Conservation (phyloP, 1,140 invertebrate species). For the Platyscapa corneri region DNA sequence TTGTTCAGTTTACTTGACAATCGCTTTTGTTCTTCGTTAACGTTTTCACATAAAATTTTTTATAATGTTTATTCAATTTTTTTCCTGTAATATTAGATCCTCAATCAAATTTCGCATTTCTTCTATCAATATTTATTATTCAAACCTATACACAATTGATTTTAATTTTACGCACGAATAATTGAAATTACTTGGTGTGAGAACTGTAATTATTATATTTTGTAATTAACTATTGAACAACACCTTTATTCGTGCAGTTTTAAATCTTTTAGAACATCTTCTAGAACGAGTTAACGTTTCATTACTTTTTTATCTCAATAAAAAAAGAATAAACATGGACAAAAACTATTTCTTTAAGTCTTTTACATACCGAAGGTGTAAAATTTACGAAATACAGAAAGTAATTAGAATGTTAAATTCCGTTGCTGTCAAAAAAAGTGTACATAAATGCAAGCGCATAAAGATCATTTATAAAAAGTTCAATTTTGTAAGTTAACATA, state of each 20-base stretch:
- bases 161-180: neutral
- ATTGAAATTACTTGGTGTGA: neutral
- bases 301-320: too few species aligned
- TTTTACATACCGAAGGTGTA: neutral
- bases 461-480: too few species aligned
- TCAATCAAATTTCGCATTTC: neutral
- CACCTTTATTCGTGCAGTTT: neutral
- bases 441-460: neutral
- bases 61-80: neutral
- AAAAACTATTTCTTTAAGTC: neutral
- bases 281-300: neutral
- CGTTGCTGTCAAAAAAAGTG: neutral
- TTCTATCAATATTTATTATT: neutral
- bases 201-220: neutral
- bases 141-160: neutral
- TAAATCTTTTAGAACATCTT: neutral
- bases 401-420: neutral
- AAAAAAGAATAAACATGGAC: neutral
- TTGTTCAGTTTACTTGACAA: too few species aligned
- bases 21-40: too few species aligned
- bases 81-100: neutral
- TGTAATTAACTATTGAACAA: neutral
- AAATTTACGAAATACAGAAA: neutral
- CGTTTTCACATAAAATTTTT: conserved; percentile 59
- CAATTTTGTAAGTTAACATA: too few species aligned